Percentiles rank a stretch among this genome's conserved stretches.
Evolutionary conservation across 64 coral and sea anemone species (phyloP).

Genomic region (Montipora efflorescens): DNA sequence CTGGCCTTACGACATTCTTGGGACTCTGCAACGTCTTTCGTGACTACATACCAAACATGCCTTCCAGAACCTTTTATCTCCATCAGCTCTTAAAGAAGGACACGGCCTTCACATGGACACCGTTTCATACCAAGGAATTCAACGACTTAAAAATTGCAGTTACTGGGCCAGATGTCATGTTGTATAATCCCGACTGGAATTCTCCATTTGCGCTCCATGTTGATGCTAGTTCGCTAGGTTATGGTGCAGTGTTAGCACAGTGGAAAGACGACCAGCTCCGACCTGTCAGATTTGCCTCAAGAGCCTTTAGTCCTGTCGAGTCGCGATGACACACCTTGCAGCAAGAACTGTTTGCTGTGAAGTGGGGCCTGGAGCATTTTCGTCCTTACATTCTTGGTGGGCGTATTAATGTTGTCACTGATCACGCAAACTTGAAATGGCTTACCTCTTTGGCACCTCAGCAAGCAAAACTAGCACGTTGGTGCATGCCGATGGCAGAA

Average conservation of each 20-base stretch:
- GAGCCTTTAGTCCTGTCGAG: no score
- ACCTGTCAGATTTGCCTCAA: conserved; percentile 27
- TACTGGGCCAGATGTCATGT: not conserved
- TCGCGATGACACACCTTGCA: no score
- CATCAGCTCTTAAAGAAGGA: conserved; percentile 2
- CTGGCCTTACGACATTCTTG: no score
- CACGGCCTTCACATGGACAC: not conserved
- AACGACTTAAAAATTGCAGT: conserved; percentile 22
- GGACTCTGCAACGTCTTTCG: no score
- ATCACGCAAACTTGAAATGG: no score
- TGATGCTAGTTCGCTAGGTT: conserved; percentile 28
- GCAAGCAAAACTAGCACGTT: no score
- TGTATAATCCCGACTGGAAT: conserved; percentile 32
- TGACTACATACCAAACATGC: not conserved
- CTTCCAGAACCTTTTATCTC: not conserved
- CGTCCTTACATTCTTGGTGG: no score
- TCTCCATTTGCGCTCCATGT: conserved; percentile 14
- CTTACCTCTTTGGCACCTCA: no score
- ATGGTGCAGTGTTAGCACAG: conserved; percentile 40
- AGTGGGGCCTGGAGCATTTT: no score
- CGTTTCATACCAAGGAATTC: not conserved
- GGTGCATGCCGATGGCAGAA: no score
- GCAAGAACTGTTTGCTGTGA: no score
- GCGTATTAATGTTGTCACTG: no score
- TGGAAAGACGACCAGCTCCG: not conserved